phyloP scores from a whole-genome alignment of 2,797 vertebrate genomes.

The Distichodus sexfasciatus region DNA sequence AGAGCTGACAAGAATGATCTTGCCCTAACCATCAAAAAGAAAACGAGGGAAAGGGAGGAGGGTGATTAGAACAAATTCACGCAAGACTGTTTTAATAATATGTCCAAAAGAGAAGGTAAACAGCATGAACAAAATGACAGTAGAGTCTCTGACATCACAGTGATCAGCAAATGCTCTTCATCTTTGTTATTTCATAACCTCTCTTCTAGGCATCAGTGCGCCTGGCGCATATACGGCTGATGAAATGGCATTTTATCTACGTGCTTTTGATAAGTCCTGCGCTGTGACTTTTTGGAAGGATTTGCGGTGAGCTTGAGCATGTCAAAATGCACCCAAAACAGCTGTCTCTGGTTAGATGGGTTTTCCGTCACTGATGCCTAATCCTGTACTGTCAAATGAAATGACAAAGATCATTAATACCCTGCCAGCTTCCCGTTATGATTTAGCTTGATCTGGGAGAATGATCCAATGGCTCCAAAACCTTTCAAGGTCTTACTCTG shows the following conservation, averaged over 20 bases:
- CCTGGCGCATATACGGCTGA: background rate
- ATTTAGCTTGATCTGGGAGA: too few species aligned
- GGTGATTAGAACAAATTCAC: slow-evolving; percentile 30
- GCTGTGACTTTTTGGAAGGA: background rate
- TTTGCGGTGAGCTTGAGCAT: background rate
- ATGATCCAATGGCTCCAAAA: too few species aligned
- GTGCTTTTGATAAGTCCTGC: background rate
- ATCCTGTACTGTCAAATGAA: background rate
- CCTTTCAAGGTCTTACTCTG: too few species aligned
- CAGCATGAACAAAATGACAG: background rate
- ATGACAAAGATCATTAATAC: too few species aligned
- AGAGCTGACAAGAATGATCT: slow-evolving; percentile 10
- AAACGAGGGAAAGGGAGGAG: background rate
- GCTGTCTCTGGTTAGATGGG: background rate
- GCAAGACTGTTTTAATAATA: background rate
- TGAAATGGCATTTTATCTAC: background rate
- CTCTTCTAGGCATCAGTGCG: background rate
- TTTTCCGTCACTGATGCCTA: background rate
- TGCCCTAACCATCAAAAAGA: background rate
- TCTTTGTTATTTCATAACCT: background rate
- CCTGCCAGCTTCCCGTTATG: background rate
- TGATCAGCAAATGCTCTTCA: background rate
- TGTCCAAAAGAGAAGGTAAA: background rate
- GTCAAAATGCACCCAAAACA: background rate
- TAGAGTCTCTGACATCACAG: background rate